Evolutionary conservation across 2,113 vertebrate genomes (phyloP).

Genomic region (Ivindomyrus marchei): DNA sequence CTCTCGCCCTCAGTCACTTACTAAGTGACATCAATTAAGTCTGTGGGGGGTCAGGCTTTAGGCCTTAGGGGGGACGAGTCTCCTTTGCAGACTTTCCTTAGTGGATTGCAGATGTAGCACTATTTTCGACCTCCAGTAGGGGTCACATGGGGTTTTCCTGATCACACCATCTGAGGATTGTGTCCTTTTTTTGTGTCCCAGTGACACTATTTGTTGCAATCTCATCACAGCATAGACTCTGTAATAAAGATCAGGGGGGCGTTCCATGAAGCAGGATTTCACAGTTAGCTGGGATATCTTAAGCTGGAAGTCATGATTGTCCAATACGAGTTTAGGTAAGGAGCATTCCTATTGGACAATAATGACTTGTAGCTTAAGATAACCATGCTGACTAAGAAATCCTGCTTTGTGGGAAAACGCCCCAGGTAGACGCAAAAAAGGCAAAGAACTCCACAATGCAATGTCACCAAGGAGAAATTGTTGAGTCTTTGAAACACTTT

Average conservation of each 20-base stretch:
- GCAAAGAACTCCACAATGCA: neutral
- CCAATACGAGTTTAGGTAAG: neutral
- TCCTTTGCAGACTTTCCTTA: neutral
- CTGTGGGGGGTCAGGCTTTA: no score
- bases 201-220: neutral
- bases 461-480: neutral
- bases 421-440: neutral
- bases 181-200: neutral
- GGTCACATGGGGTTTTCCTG: neutral
- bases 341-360: neutral
- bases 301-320: neutral
- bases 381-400: neutral
- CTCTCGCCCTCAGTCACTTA: neutral
- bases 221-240: neutral
- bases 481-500: neutral
- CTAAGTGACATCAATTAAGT: neutral
- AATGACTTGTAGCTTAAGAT: neutral
- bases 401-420: neutral
- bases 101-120: neutral
- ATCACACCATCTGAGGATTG: neutral
- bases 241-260: neutral
- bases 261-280: neutral
- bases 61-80: neutral
- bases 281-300: neutral
- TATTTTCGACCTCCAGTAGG: neutral